Evolutionary conservation across 2,797 vertebrate species (phyloP), one percentile per base, ranked within the genome.

Genomic region (Babyrousa celebensis): DNA sequence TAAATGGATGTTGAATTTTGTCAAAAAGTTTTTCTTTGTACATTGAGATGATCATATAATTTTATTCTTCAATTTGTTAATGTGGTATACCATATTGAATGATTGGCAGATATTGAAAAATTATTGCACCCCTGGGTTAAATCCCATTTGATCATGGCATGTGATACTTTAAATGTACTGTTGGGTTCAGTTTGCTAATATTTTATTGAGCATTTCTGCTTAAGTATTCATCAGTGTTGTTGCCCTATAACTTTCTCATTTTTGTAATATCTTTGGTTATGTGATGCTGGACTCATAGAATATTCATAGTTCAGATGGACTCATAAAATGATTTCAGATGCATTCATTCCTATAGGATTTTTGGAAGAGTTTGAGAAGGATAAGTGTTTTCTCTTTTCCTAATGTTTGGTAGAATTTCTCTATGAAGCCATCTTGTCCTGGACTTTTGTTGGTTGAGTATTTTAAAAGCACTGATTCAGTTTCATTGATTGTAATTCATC

Each of bases 391-490:
- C 27, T 75, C 43, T 29, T 75, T 4, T 71, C 5, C 21, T 63
- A 63, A 63, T 25, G 12, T 63, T 63, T 63, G 74, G 29, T n/a
- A 77, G 29, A 54, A 54, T 54, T 77, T 48, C 54, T 27, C 48
- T 54, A 48, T 52, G 27, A 77, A 54, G 27, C 74, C 27, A 77
- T 29, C 25, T n/a, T 27, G 27, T 77, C 74, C 27, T 54, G 74
- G 48, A 77, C 48, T 77, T 75, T n/a, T 54, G 62, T 63, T 14
- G 25, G 23, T 63, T 63, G 62, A 23, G 27, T 12, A 17, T 20
- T 54, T 54, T 77, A 11, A 6, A 7, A 17, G 29, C 54, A 12
- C 48, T 52, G 27, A 12, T 52, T n/a, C 0, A 0, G 0, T 54
- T 20, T 54, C 74, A 20, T n/a, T 54, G 27, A 15, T 29, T 17